Base-by-base conservation (phyloP, 2,113 vertebrate genomes). In the Chloropsis hardwickii region DNA sequence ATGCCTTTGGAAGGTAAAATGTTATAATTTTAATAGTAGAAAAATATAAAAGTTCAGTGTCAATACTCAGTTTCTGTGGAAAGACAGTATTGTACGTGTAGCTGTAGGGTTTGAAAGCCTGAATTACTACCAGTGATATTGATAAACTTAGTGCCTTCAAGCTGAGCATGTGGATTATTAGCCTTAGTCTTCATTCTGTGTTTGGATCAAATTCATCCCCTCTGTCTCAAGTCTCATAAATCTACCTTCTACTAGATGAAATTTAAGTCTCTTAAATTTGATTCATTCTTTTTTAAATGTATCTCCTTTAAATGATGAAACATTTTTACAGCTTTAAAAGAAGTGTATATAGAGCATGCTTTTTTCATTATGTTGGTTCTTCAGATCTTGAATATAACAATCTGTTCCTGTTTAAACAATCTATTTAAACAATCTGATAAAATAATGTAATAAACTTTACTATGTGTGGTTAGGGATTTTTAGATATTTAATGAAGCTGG, bases 1-100 rank as follows among this genome's bases (percentile, higher is more conserved):
- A 99, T 92, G 99, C 98, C 56, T 99, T 99, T 70, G 97, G 98
- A 96, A 99, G 99, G 99, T 99, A 97, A 86, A 97, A 33, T 67
- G 11, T 48, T 51, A 9, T 18, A 0, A 42, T 37, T 73, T 80
- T 8, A 77, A 2, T 47, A 25, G 35, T 19, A 71, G 27, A 71
- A 87, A 69, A 21, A 2, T 4, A 5, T 42, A 35, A 48, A 90
- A 81, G 11, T 57, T 85, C 15, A 53, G 25, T 60, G 21, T 69
- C 22, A 25, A 1, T 50, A 6, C 37, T 72, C 16, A 10, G 12
- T 20, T 39, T 87, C 45, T 91, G 42, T 89, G 40, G 37, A 33
- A 65, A 86, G n/a, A 21, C 8, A 3, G 3, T 22, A 18, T 8
- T 53, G 14, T 65, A 50, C 9, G 2, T 11, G 23, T 37, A 83